Conservation (phyloP, 2,797 vertebrate species). For the Ctenopoma multispine region DNA sequence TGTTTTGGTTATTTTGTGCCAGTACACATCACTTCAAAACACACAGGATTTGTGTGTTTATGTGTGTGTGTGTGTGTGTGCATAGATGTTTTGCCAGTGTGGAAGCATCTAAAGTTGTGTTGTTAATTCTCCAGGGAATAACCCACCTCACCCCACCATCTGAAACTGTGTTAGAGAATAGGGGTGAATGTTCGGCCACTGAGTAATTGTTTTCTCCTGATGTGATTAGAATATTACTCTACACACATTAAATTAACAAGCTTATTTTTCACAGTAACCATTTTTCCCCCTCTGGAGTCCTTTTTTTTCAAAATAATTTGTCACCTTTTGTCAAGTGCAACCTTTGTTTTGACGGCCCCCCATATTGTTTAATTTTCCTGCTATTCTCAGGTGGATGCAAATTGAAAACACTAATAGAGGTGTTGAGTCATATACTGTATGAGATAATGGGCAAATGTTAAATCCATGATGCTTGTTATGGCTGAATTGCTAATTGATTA, state of each 20-base stretch:
- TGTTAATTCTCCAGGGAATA: conserved; percentile 25
- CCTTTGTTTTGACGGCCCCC: conserved; percentile 8
- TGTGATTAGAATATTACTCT: conserved; percentile 41
- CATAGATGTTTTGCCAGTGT: not conserved
- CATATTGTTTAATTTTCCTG: conserved; percentile 39
- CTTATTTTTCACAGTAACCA: conserved; percentile 1
- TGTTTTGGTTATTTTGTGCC: not conserved
- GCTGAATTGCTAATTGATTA: conserved; percentile 59
- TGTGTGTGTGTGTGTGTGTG: conserved; percentile 1
- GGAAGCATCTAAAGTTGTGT: conserved; percentile 8
- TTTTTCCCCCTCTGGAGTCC: conserved; percentile 18
- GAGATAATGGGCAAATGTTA: conserved; percentile 44
- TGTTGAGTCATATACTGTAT: conserved; percentile 25
- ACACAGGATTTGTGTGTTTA: not conserved
- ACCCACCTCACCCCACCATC: not conserved
- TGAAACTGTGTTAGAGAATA: conserved; percentile 35
- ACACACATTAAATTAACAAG: conserved; percentile 40
- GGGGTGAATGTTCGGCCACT: conserved; percentile 23
- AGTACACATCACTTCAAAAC: too few species aligned
- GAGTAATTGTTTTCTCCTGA: conserved; percentile 56
- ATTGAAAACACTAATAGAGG: conserved; percentile 57
- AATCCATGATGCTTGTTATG: conserved; percentile 27
- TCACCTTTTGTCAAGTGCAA: conserved; percentile 56
- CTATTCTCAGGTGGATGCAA: conserved; percentile 40
- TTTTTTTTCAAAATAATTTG: conserved; percentile 54